Evolutionary conservation across 2,797 vertebrate species (phyloP).

Genomic region (Emydoidea blandingii): DNA sequence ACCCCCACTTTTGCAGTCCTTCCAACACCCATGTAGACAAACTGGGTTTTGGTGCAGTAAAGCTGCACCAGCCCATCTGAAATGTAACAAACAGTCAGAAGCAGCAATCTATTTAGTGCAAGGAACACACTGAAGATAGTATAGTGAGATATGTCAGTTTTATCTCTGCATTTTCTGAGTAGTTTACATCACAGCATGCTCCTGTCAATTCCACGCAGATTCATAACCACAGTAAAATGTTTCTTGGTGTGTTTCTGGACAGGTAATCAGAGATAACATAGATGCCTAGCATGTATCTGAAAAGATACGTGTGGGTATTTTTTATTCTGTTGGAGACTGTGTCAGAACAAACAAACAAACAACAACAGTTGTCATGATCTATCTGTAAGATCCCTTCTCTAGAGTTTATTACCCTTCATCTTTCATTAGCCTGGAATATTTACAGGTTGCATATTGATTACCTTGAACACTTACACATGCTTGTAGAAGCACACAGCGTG

Average conservation of each 20-base stretch:
- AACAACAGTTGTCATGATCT: conserved; percentile 22
- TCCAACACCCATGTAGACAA: not conserved
- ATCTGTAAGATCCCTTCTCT: conserved; percentile 42
- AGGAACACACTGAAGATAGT: conserved; percentile 11
- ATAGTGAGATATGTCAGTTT: not conserved
- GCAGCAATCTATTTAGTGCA: not conserved
- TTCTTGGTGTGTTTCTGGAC: conserved; percentile 49
- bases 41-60: not conserved
- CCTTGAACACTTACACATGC: not conserved
- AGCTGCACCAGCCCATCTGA: not conserved
- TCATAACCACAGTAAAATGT: conserved; percentile 40
- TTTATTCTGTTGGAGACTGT: not conserved
- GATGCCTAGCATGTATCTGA: conserved; percentile 34
- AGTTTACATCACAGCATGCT: not conserved
- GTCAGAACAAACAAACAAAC: conserved; percentile 16
- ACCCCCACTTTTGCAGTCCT: not conserved
- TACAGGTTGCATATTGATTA: conserved; percentile 46
- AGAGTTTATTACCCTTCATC: conserved; percentile 62
- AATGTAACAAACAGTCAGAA: not conserved
- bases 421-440: conserved; percentile 65
- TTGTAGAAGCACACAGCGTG: not conserved
- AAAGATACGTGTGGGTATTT: not conserved
- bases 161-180: conserved; percentile 45
- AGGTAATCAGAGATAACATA: conserved; percentile 39
- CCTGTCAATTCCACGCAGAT: conserved; percentile 36